A percentile compares a stretch with the other conserved stretches of the same genome.
Conservation (phyloP, 1,140 invertebrate species). For the Drosophila sucinea region DNA sequence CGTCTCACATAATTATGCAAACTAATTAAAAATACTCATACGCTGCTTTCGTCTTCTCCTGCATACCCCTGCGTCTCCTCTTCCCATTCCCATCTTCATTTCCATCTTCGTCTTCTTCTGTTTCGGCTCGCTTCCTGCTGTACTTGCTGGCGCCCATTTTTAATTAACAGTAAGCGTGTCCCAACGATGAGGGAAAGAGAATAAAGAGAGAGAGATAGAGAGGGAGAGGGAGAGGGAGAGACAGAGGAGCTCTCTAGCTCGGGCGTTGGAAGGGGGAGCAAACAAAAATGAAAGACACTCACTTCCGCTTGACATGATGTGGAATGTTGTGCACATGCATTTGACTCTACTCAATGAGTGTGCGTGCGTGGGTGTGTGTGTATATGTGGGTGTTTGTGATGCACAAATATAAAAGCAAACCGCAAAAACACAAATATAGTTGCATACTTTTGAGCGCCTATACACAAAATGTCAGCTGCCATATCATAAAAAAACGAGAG, state of each 20-base stretch:
- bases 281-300: slow-evolving; percentile 82
- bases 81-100: slow-evolving; percentile 8
- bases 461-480: slow-evolving; percentile 62
- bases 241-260: not conserved
- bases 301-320: slow-evolving; percentile 77
- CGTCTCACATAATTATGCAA: slow-evolving; percentile 78
- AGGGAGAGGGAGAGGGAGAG: not conserved
- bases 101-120: slow-evolving; percentile 15
- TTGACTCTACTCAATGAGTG: slow-evolving; percentile 65
- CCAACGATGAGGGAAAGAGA: slow-evolving; percentile 46
- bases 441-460: slow-evolving; percentile 74
- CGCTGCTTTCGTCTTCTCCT: slow-evolving; percentile 61
- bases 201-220: slow-evolving; percentile 22
- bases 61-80: not conserved
- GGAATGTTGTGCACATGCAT: slow-evolving; percentile 75
- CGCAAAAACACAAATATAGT: slow-evolving; percentile 79
- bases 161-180: slow-evolving; percentile 78
- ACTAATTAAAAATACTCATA: slow-evolving; percentile 81
- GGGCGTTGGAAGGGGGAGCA: slow-evolving; percentile 43
- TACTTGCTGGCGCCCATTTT: slow-evolving; percentile 64
- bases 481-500: slow-evolving; percentile 17
- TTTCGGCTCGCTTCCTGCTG: slow-evolving; percentile 45
- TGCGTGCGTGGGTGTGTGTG: slow-evolving; percentile 21
- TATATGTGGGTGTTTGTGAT: slow-evolving; percentile 45
- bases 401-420: slow-evolving; percentile 76